Conservation (phyloP, 1,140 invertebrate species). For the Penaeus indicus region DNA sequence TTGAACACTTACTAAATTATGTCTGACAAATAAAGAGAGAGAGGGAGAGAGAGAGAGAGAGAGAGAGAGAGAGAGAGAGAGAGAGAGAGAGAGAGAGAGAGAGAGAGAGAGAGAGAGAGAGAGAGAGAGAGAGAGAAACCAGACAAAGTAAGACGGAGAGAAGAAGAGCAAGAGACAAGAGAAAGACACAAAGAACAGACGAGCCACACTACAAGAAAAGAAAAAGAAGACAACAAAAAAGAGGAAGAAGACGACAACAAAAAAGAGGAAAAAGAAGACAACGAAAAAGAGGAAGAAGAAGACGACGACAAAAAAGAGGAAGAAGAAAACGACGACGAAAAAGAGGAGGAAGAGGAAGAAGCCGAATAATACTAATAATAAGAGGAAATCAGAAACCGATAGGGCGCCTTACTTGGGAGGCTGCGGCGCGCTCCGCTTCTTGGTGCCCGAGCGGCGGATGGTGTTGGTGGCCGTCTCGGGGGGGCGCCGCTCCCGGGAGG, state of each 20-base stretch:
- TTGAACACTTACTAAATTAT: too few species aligned
- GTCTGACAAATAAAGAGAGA: too few species aligned
- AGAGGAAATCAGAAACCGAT: background rate
- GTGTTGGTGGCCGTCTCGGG: slow-evolving; percentile 65
- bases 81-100: too few species aligned
- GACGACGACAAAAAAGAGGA: background rate
- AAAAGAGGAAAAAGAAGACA: slow-evolving; percentile 6
- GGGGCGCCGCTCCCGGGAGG: slow-evolving; percentile 56
- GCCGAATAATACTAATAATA: background rate
- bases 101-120: too few species aligned
- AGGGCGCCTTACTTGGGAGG: slow-evolving; percentile 55
- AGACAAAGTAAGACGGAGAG: background rate
- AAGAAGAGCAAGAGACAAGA: background rate
- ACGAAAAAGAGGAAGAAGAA: slow-evolving; percentile 2
- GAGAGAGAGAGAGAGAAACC: too few species aligned
- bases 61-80: too few species aligned
- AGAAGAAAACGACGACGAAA: background rate
- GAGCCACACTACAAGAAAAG: too few species aligned
- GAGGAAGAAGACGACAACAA: background rate
- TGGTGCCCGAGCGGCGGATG: slow-evolving; percentile 60
- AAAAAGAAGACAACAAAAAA: background rate
- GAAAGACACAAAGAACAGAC: background rate
- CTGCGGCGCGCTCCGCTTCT: slow-evolving; percentile 61
- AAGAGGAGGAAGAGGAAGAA: background rate
- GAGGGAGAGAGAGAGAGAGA: too few species aligned